Evolutionary conservation across 2,113 vertebrate genomes (phyloP).

Genomic region (Clarias macrocephalus): DNA sequence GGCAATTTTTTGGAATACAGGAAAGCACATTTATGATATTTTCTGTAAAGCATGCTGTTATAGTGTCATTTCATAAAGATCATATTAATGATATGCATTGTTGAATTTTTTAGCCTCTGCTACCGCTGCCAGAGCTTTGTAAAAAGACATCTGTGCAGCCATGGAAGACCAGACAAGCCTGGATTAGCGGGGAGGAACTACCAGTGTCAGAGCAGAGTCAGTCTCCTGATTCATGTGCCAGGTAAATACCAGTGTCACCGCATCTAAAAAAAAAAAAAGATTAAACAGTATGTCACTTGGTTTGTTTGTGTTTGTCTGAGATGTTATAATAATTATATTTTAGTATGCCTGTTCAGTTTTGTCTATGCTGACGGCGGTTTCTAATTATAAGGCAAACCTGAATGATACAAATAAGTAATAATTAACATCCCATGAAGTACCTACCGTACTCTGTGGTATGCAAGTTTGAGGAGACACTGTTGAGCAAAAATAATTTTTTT

Average conservation of each 20-base stretch:
- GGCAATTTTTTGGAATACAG: not conserved
- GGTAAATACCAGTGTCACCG: slow-evolving; percentile 63
- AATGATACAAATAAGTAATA: not conserved
- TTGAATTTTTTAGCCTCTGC: slow-evolving; percentile 29
- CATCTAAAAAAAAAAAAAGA: not conserved
- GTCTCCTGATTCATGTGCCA: slow-evolving; percentile 57
- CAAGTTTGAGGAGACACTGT: not conserved
- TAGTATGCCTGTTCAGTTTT: not conserved
- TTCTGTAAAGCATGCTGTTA: not conserved
- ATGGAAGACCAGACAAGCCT: slow-evolving; percentile 69
- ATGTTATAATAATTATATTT: not conserved
- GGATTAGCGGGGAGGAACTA: slow-evolving; percentile 62
- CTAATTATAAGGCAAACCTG: not conserved
- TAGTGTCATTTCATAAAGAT: not conserved
- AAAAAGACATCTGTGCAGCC: slow-evolving; percentile 53
- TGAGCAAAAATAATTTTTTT: not conserved
- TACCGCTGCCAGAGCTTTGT: slow-evolving; percentile 32
- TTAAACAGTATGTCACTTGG: not conserved
- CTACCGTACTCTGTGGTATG: not conserved
- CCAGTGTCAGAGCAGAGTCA: slow-evolving; percentile 47
- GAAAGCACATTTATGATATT: not conserved
- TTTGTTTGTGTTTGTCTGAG: not conserved
- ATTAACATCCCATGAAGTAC: not conserved
- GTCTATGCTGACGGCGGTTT: not conserved
- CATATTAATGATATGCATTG: not conserved